Evolutionary conservation across 2,888 invertebrate species (phyloP).

Genomic region (Pheosia gnoma): DNA sequence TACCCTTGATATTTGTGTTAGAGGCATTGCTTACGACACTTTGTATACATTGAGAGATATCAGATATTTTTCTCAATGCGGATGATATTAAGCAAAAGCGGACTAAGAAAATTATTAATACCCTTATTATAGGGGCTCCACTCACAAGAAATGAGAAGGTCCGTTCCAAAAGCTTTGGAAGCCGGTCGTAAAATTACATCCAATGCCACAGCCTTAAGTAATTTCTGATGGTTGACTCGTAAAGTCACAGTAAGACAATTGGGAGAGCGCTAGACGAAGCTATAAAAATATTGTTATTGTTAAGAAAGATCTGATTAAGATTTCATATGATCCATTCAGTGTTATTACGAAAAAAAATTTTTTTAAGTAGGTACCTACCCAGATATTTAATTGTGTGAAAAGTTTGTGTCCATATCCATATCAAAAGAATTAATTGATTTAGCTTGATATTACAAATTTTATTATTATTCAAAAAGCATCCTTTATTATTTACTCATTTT

Average conservation of each 20-base stretch:
- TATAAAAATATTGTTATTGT: too few relatives aligned
- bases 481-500: too few relatives aligned
- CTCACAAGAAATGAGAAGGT: slow-evolving; percentile 8
- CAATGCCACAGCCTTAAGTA: slow-evolving; percentile 47
- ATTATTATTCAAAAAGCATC: too few relatives aligned
- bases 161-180: slow-evolving; percentile 22
- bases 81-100: background rate
- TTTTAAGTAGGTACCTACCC: too few relatives aligned
- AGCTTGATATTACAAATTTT: too few relatives aligned
- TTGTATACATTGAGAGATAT: background rate
- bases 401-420: too few relatives aligned
- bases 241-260: slow-evolving; percentile 45
- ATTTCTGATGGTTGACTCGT: slow-evolving; percentile 47
- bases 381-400: too few relatives aligned
- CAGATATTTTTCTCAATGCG: background rate
- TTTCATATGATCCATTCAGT: too few relatives aligned
- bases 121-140: slow-evolving; percentile 9
- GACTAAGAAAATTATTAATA: slow-evolving; percentile 6
- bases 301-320: too few relatives aligned
- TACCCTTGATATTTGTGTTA: too few relatives aligned
- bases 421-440: too few relatives aligned
- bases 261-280: slow-evolving; percentile 24
- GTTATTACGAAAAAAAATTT: too few relatives aligned
- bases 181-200: slow-evolving; percentile 43
- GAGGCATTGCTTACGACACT: background rate